Conservation (phyloP, 2,797 vertebrate species). For the Onychomys leucogaster region DNA sequence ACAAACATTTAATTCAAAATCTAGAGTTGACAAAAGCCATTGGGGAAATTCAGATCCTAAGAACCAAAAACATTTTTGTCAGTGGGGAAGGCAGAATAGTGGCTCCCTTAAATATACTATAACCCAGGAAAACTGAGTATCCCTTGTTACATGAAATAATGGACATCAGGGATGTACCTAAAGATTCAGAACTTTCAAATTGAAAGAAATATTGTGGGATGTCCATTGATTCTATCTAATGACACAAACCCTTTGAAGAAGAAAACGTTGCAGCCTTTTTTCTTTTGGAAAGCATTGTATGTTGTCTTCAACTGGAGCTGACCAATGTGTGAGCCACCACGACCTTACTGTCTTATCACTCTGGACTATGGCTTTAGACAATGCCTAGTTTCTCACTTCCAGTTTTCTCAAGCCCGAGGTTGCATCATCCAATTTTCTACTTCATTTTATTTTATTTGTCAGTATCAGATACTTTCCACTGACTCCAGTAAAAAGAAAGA, state of each 20-base stretch:
- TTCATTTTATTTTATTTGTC: background rate
- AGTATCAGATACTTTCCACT: background rate
- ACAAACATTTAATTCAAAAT: background rate
- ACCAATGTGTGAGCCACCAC: background rate
- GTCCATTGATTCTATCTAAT: background rate
- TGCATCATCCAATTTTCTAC: background rate
- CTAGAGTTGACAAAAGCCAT: background rate
- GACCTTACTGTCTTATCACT: rapidly evolving
- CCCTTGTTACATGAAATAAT: background rate
- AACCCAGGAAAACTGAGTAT: too few species aligned
- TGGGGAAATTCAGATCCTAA: background rate
- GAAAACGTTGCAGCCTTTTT: background rate
- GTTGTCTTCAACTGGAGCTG: background rate
- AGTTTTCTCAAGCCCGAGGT: rapidly evolving
- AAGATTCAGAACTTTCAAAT: background rate
- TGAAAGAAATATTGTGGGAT: too few species aligned
- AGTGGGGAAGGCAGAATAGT: background rate
- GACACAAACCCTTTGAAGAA: too few species aligned
- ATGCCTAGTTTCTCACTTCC: too few species aligned
- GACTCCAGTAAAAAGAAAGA: background rate
- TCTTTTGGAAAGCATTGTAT: background rate
- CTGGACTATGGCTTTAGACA: background rate
- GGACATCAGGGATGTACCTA: background rate
- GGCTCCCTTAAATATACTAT: too few species aligned
- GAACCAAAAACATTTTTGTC: background rate